A percentile compares a stretch with the other conserved stretches of the same genome.
These are phyloP conservation scores for Dryobotodes eremita DNA, from an alignment of 2,888 invertebrate species.

Conservation along the genomic window DNA sequence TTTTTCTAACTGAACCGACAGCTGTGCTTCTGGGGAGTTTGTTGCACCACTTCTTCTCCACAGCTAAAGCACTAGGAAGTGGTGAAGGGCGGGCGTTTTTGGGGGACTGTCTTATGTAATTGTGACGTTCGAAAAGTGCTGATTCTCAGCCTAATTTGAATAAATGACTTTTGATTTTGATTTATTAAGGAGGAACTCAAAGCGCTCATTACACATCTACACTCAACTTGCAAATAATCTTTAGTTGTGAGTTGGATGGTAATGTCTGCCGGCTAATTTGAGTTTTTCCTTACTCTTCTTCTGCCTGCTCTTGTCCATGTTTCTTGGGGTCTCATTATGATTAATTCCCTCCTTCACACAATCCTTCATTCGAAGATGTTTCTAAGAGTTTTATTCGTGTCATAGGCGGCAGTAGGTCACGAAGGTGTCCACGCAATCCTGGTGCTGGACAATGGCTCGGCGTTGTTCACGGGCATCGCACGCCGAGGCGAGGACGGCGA, in stretches of 20 bases:
- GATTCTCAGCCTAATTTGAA: too few species aligned
- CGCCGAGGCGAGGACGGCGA: constrained; percentile 98
- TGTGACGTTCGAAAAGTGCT: too few species aligned
- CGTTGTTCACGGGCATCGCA: constrained; percentile 95
- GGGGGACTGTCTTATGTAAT: too few species aligned
- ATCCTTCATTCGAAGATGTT: not conserved
- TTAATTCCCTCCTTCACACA: not conserved
- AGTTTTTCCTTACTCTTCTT: not conserved
- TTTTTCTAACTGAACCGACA: too few species aligned
- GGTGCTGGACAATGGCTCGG: constrained; percentile 97
- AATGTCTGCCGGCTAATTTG: not conserved
- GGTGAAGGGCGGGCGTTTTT: too few species aligned
- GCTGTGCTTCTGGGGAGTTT: too few species aligned
- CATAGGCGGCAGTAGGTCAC: constrained; percentile 96
- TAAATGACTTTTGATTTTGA: too few species aligned
- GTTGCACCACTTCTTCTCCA: too few species aligned
- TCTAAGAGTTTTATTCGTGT: constrained; percentile 80
- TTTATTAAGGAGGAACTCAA: not conserved
- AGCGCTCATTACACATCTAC: not conserved
- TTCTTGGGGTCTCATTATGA: not conserved
- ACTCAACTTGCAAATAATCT: too few species aligned
- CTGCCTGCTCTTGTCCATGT: not conserved
- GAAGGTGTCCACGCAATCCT: constrained; percentile 98
- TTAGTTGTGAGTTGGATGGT: not conserved
- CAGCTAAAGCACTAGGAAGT: too few species aligned